These are phyloP conservation scores for Chironomus tepperi DNA, from an alignment of 1,140 invertebrate species.

Conservation along the genomic window DNA sequence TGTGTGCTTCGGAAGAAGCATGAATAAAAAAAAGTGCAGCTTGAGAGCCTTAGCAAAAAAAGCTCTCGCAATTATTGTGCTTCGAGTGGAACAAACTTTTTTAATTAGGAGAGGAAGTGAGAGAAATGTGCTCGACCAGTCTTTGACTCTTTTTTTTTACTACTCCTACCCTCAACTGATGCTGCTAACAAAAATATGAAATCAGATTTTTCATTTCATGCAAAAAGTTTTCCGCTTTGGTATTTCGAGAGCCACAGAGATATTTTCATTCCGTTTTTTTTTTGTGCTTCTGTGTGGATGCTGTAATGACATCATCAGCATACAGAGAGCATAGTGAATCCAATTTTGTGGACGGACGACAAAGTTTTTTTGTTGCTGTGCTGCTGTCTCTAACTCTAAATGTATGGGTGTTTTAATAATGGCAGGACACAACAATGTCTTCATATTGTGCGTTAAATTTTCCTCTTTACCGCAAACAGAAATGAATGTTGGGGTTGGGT, in stretches of 20 bases:
- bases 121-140: not conserved
- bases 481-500: too few relatives aligned
- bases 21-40: too few relatives aligned
- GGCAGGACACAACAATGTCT: too few relatives aligned
- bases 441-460: too few relatives aligned
- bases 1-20: not conserved
- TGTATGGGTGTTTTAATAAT: too few relatives aligned
- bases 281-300: not conserved
- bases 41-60: too few relatives aligned
- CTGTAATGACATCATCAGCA: not conserved
- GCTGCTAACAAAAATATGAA: not conserved
- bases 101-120: not conserved
- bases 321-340: not conserved
- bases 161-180: not conserved
- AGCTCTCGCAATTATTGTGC: not conserved
- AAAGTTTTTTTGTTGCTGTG: not conserved
- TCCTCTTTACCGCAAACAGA: not conserved
- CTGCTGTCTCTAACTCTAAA: not conserved
- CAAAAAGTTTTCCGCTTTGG: too few relatives aligned
- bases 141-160: not conserved
- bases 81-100: constrained; percentile 2
- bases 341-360: not conserved
- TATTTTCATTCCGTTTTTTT: not conserved
- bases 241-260: not conserved
- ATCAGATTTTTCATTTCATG: too few relatives aligned